Evolutionary conservation across 1,140 invertebrate genomes (phyloP).

Genomic region (Drosophila kikkawai): DNA sequence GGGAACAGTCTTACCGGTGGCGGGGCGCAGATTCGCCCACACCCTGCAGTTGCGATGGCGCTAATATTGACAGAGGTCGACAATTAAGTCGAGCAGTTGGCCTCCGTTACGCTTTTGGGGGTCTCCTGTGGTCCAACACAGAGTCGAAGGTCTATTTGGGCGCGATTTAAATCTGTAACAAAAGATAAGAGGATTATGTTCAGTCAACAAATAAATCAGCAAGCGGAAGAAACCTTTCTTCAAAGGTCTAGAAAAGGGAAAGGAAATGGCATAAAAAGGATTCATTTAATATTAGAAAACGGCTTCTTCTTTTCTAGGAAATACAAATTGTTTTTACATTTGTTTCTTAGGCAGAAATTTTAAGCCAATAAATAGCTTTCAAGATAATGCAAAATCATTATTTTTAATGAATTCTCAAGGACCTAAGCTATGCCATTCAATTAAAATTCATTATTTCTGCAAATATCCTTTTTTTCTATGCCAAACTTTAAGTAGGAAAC

Average conservation of each 20-base stretch:
- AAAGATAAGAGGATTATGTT: conserved; percentile 12
- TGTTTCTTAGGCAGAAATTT: too few relatives aligned
- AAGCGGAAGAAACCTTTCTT: neutral
- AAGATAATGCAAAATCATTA: neutral
- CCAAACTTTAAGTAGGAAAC: conserved; percentile 24
- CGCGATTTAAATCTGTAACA: conserved; percentile 47
- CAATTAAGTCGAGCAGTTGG: conserved; percentile 70
- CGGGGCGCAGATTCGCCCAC: conserved; percentile 85
- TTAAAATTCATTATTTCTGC: conserved; percentile 7
- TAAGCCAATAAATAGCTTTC: neutral
- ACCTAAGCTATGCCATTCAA: neutral
- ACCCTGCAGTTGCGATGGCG: conserved; percentile 85
- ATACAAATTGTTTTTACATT: too few relatives aligned
- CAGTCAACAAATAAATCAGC: conserved; percentile 10
- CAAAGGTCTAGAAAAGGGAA: neutral
- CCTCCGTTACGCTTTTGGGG: conserved; percentile 34
- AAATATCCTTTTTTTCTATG: neutral
- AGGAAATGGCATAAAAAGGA: neutral
- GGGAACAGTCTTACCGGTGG: conserved; percentile 80
- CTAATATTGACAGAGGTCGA: conserved; percentile 84
- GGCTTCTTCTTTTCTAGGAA: neutral
- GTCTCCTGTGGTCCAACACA: neutral
- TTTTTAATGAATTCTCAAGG: neutral
- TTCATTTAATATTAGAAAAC: neutral
- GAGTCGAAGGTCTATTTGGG: neutral